Evolutionary conservation across 2,888 invertebrate genomes (phyloP).

Genomic region (Onchidella celtica): DNA sequence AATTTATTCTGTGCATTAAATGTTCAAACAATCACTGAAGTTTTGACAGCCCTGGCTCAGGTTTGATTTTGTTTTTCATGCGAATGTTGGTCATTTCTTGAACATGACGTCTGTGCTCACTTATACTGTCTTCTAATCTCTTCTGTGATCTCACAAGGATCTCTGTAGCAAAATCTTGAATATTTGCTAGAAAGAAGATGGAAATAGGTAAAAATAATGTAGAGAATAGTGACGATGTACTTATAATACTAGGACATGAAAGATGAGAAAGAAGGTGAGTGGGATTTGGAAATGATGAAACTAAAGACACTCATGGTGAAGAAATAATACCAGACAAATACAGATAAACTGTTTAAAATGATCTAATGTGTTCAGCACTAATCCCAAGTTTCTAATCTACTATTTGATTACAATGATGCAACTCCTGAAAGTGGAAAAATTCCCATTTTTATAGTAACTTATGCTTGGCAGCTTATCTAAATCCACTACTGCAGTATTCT

Average conservation of each 20-base stretch:
- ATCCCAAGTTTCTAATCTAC: no score
- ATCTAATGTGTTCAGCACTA: no score
- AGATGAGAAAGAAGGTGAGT: no score
- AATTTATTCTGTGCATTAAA: not conserved
- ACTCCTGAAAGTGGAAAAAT: no score
- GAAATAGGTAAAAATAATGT: not conserved
- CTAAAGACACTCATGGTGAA: no score
- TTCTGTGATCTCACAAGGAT: slow-evolving; percentile 70
- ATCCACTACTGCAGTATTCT: no score
- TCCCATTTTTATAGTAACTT: no score
- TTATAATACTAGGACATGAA: slow-evolving; percentile 39
- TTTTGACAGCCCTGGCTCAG: slow-evolving; percentile 15
- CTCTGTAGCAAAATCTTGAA: slow-evolving; percentile 58
- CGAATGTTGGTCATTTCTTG: slow-evolving; percentile 65
- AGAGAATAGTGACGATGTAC: slow-evolving; percentile 24
- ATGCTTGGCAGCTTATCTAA: no score
- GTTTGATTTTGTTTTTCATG: slow-evolving; percentile 57
- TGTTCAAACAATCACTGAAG: slow-evolving; percentile 2
- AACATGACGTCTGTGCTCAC: slow-evolving; percentile 60
- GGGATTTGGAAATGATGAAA: no score
- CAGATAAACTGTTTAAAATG: no score
- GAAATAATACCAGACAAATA: no score
- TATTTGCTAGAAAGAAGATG: slow-evolving; percentile 54
- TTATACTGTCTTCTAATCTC: slow-evolving; percentile 61
- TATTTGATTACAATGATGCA: no score